Evolutionary conservation across 2,888 invertebrate genomes (phyloP).

Genomic region (Ecliptopera silaceata): DNA sequence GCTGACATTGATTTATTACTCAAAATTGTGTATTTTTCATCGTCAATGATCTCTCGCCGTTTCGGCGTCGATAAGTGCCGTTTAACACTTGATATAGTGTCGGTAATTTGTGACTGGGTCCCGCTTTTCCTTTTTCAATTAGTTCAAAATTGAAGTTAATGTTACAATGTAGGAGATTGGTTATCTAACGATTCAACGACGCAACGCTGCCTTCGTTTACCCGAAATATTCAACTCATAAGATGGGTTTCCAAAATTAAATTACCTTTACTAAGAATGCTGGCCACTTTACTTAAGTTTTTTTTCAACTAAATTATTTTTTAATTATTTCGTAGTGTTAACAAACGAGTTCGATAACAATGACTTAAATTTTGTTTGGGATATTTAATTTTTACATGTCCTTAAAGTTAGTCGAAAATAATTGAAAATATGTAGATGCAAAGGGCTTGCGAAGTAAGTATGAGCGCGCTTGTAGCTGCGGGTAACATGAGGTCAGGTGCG

Average conservation of each 20-base stretch:
- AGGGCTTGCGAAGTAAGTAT: conserved; percentile 5
- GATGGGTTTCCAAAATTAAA: conserved; percentile 40
- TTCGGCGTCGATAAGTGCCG: conserved; percentile 79
- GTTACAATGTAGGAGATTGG: conserved; percentile 60
- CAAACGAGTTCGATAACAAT: not conserved
- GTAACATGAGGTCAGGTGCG: conserved; percentile 27
- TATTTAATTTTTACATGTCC: conserved; percentile 7
- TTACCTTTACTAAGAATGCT: conserved; percentile 44
- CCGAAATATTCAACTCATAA: conserved; percentile 51
- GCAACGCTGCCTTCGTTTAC: conserved; percentile 48
- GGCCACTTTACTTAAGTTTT: conserved; percentile 35
- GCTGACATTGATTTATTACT: conserved; percentile 75
- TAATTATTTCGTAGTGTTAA: conserved; percentile 31
- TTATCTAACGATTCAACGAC: conserved; percentile 54
- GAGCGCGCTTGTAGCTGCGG: not conserved
- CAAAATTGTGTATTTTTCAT: conserved; percentile 82
- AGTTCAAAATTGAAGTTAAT: conserved; percentile 73
- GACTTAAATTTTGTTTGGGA: not conserved
- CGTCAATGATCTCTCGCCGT: conserved; percentile 70
- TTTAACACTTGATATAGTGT: conserved; percentile 83
- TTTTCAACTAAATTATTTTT: conserved; percentile 37
- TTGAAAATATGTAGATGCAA: not conserved
- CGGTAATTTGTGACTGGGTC: conserved; percentile 76
- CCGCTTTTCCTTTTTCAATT: conserved; percentile 79
- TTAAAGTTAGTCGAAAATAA: not conserved